Conservation (phyloP, 2,888 invertebrate species). For the Epirrhoe tristata region DNA sequence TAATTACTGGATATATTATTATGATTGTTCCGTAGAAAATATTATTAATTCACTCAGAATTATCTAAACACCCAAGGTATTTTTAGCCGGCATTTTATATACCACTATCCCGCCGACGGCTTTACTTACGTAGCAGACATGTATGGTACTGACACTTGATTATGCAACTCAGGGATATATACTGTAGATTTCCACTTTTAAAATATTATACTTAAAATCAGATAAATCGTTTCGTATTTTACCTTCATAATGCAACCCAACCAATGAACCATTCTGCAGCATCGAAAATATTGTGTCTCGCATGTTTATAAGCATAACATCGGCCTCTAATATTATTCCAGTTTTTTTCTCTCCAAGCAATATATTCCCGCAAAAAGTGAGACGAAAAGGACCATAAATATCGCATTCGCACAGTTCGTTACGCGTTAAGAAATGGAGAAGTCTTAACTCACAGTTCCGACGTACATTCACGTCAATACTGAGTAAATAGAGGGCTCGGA, state of each 20-base stretch:
- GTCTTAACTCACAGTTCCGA: conserved; percentile 49
- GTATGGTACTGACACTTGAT: no score
- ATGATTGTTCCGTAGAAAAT: no score
- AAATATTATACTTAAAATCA: no score
- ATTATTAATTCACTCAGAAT: no score
- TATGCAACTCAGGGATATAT: no score
- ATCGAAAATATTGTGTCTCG: conserved; percentile 8
- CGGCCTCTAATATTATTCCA: conserved; percentile 36
- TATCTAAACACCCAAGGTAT: no score
- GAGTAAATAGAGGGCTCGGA: conserved; percentile 24
- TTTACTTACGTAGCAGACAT: no score
- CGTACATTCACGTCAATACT: conserved; percentile 33
- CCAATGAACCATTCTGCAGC: conserved; percentile 5
- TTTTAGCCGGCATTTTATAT: no score
- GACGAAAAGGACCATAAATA: conserved; percentile 56
- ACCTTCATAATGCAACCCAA: background rate
- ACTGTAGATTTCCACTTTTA: no score
- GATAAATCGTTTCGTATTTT: no score
- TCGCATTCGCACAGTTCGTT: conserved; percentile 60
- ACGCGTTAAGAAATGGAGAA: conserved; percentile 52
- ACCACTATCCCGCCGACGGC: no score
- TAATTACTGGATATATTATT: no score
- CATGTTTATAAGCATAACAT: conserved; percentile 45
- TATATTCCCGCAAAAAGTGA: conserved; percentile 55
- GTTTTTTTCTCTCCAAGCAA: conserved; percentile 48